Base-by-base conservation (phyloP, 2,113 vertebrate genomes). In the Lanius collurio region DNA sequence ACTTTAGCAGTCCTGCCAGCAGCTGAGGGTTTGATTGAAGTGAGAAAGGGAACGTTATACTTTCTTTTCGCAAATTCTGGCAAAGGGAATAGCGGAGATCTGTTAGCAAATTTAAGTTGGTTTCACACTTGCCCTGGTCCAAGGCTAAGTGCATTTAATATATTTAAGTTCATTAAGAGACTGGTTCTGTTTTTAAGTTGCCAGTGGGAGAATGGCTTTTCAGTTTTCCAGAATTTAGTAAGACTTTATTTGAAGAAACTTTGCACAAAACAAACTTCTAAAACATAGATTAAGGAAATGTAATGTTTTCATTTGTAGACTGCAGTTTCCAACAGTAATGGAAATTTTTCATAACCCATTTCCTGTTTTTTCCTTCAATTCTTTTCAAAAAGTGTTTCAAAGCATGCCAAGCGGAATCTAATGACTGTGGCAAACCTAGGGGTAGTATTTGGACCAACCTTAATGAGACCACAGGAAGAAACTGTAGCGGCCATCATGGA, bases 401-500 rank as follows among this genome's bases (percentile, higher is more conserved):
- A 97, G 64, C 98, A 99, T 97, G 98, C 98, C 94, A 99, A 99
- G 97, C 98, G 97, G 96, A 99, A 99, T 97, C 98, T 99, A 91
- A 99, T 99, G 99, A 99, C 99, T 1, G 98, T 99, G 87, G 99
- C 99, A 39, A 99, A 99, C 95, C 98, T 99, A 94, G 99, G 99
- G 28, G 99, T 99, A 75, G 99, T 99, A 76, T 99, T 99, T 80
- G 99, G 99, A 85, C 99, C 99, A 76, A 99, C 99, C 4, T 98
- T 99, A 95, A 99, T 99, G 99, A 98, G 99, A 95, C 99, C 99
- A 1, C 98, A 99, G 97, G 99, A 99, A 93, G 99, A 99, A 90
- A 99, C 99, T 1, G 99, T 99, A 21, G 99, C 99, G 26, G 99
- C 99, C 97, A 99, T 99, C 95, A 99, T 99, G 99, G 99, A 99